Evolutionary conservation across 2,888 invertebrate species (phyloP).

Genomic region (Phyto melanocephala): DNA sequence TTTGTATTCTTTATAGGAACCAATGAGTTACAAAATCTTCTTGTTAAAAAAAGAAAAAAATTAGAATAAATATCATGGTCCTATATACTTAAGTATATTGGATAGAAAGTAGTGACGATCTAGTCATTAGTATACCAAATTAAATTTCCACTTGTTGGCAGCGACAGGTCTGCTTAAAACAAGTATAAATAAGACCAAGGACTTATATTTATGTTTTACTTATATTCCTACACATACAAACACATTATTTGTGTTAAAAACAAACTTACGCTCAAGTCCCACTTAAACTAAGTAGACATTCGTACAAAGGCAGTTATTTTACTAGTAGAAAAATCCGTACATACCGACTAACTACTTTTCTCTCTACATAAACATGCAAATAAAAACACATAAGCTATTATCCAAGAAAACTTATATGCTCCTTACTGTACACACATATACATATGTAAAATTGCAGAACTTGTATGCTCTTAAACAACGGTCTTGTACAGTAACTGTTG

Average conservation of each 20-base stretch:
- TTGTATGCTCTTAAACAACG: constrained; percentile 31
- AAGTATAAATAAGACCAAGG: too few relatives aligned
- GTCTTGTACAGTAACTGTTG: constrained; percentile 57
- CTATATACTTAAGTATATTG: too few relatives aligned
- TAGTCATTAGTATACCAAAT: too few relatives aligned
- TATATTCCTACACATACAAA: neutral
- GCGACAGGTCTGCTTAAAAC: too few relatives aligned
- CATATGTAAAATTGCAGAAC: constrained; percentile 14
- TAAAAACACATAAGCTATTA: too few relatives aligned
- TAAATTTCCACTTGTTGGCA: too few relatives aligned
- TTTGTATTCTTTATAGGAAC: too few relatives aligned
- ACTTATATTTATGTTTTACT: too few relatives aligned
- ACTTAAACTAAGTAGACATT: constrained; percentile 48
- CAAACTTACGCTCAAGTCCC: constrained; percentile 49
- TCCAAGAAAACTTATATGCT: constrained; percentile 10
- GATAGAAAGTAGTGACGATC: too few relatives aligned
- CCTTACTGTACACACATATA: constrained; percentile 3
- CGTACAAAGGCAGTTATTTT: constrained; percentile 19
- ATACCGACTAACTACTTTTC: constrained; percentile 29
- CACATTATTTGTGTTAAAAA: constrained; percentile 26
- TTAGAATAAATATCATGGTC: too few relatives aligned
- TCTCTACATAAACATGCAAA: neutral
- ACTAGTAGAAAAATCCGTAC: neutral
- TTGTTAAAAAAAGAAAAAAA: too few relatives aligned
- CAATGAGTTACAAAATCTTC: too few relatives aligned